phyloP scores from a whole-genome alignment of 2,797 vertebrate genomes.

The Cryptoprocta ferox region DNA sequence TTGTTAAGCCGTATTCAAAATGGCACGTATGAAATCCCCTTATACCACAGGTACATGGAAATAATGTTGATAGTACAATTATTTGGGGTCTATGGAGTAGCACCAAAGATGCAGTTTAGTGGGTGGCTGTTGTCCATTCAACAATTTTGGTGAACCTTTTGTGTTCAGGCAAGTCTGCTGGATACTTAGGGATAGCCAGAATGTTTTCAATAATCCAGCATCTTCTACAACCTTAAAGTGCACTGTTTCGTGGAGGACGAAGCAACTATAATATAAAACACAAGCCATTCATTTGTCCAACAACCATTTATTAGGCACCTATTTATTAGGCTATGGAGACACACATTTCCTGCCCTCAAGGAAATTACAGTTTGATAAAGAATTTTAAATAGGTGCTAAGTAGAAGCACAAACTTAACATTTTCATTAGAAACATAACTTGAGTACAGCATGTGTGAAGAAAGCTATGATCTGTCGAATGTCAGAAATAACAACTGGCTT shows the following conservation, averaged over 20 bases:
- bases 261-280: slow-evolving; percentile 46
- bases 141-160: background rate
- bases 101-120: background rate
- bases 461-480: slow-evolving; percentile 48
- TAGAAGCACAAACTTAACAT: slow-evolving; percentile 65
- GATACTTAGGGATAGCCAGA: background rate
- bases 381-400: slow-evolving; percentile 74
- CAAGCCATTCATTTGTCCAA: slow-evolving; percentile 50
- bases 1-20: background rate
- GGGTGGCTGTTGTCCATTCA: background rate
- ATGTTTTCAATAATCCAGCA: background rate
- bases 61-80: background rate
- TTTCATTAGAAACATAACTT: slow-evolving; percentile 64
- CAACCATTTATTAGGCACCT: slow-evolving; percentile 59
- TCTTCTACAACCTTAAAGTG: background rate
- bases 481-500: slow-evolving; percentile 53
- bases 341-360: slow-evolving; percentile 60
- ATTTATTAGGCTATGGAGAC: slow-evolving; percentile 68
- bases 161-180: background rate
- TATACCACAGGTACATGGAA: background rate
- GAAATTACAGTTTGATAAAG: slow-evolving; percentile 73
- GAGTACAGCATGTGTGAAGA: slow-evolving; percentile 28
- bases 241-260: background rate
- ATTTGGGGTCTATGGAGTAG: background rate
- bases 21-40: background rate